phyloP scores from a whole-genome alignment of 2,888 invertebrate genomes.

The Platycheirus albimanus region DNA sequence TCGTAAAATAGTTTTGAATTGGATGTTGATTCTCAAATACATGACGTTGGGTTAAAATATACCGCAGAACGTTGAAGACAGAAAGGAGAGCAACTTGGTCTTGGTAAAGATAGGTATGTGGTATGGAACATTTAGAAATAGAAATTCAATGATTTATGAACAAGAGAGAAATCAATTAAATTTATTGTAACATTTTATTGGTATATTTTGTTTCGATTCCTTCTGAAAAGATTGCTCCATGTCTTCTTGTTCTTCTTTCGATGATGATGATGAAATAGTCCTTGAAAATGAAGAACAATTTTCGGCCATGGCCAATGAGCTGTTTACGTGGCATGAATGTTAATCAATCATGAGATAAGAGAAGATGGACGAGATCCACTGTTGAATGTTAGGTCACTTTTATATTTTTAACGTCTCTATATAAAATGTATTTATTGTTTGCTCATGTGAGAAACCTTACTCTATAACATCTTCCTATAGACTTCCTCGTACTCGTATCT shows the following conservation, averaged over 20 bases:
- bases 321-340: constrained; percentile 39
- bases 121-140: neutral
- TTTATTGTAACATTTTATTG: constrained; percentile 14
- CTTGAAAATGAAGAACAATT: constrained; percentile 25
- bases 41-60: neutral
- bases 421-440: neutral
- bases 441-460: neutral
- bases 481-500: no score
- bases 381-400: constrained; percentile 16
- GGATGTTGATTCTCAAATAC: neutral
- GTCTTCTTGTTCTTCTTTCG: no score
- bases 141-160: constrained; percentile 26
- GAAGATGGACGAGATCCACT: constrained; percentile 14
- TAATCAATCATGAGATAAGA: constrained; percentile 37
- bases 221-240: neutral
- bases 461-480: neutral
- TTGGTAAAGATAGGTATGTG: neutral
- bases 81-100: constrained; percentile 19
- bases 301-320: constrained; percentile 29
- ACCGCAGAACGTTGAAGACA: neutral
- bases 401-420: constrained; percentile 17
- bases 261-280: neutral
- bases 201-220: neutral
- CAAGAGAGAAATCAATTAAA: constrained; percentile 39
- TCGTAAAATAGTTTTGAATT: neutral